Percentiles rank a stretch among this genome's conserved stretches.
phyloP scores from a whole-genome alignment of 2,113 vertebrate genomes.

The Rutilus rutilus region DNA sequence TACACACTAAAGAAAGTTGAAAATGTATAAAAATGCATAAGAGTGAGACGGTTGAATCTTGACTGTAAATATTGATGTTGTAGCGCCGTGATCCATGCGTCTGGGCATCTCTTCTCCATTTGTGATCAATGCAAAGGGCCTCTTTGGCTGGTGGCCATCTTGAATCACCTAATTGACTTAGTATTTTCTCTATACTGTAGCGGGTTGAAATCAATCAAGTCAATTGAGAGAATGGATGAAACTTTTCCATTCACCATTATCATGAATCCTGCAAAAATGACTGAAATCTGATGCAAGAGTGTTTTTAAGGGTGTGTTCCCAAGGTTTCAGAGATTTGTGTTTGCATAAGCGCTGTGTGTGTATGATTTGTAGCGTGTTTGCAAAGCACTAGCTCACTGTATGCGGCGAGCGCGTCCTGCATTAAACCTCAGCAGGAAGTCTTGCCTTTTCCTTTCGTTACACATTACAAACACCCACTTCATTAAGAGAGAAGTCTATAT shows the following conservation, averaged over 20 bases:
- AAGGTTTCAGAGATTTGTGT: constrained; percentile 3
- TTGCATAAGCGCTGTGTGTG: not conserved
- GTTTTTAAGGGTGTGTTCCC: not conserved
- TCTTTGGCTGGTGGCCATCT: constrained; percentile 65
- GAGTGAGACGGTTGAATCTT: not conserved
- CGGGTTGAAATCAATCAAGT: constrained; percentile 67
- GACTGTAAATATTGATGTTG: not conserved
- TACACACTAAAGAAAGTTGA: too few species aligned
- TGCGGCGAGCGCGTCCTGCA: not conserved
- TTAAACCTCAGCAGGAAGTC: constrained; percentile 32
- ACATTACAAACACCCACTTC: constrained; percentile 20
- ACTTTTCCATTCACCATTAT: not conserved
- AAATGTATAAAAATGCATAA: not conserved
- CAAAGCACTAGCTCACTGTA: not conserved
- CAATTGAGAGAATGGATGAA: constrained; percentile 50
- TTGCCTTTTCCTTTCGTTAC: not conserved
- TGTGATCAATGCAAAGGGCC: constrained; percentile 65
- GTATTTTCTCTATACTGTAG: constrained; percentile 57
- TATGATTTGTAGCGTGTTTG: not conserved
- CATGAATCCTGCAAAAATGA: constrained; percentile 23
- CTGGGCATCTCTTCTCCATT: constrained; percentile 45
- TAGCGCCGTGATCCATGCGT: not conserved
- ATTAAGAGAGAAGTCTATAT: constrained; percentile 9
- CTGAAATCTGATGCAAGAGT: not conserved
- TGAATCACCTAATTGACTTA: constrained; percentile 66